Evolutionary conservation across 2,797 vertebrate genomes (phyloP).

Genomic region (Mormyrops boulengeri): DNA sequence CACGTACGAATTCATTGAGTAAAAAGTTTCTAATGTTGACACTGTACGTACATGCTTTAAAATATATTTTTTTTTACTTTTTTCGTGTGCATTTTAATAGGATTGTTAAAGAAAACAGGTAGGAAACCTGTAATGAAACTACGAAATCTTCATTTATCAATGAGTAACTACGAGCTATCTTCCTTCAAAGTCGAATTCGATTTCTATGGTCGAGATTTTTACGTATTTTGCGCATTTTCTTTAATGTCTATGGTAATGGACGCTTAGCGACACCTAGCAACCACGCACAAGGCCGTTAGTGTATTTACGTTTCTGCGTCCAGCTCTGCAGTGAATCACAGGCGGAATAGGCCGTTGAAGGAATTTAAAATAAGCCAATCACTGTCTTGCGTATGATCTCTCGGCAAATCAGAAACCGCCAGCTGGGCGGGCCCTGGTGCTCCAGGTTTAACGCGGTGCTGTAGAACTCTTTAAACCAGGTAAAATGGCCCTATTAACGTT

Average conservation of each 20-base stretch:
- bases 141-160: background rate
- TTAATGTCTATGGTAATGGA: background rate
- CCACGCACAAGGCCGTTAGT: background rate
- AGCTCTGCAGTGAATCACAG: background rate
- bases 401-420: background rate
- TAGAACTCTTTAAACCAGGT: background rate
- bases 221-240: background rate
- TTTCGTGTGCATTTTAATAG: background rate
- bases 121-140: background rate
- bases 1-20: background rate
- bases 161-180: background rate
- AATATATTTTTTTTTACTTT: background rate
- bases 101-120: background rate
- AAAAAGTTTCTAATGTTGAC: background rate
- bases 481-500: background rate
- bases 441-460: background rate
- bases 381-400: background rate
- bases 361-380: background rate
- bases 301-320: background rate
- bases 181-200: background rate
- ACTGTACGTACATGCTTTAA: background rate
- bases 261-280: background rate
- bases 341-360: background rate
- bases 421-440: background rate
- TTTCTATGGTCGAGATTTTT: background rate